A percentile compares a stretch with the other conserved stretches of the same genome.
phyloP scores from a whole-genome alignment of 2,113 vertebrate genomes.

The Osmerus eperlanus region DNA sequence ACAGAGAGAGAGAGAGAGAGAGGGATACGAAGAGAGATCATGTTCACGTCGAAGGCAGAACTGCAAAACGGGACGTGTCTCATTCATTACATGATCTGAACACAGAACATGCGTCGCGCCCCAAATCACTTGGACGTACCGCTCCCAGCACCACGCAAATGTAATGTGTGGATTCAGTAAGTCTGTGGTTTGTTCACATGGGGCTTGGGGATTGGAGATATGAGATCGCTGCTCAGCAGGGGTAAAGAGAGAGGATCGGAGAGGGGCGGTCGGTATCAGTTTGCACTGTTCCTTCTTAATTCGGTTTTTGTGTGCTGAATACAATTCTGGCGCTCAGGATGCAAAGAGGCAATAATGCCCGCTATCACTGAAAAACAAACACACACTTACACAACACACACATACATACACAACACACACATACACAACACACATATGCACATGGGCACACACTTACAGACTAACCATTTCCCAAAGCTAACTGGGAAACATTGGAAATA shows the following conservation, averaged over 20 bases:
- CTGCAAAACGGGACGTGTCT: no score
- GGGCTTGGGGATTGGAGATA: not conserved
- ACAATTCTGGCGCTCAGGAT: slow-evolving; percentile 6
- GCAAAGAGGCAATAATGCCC: slow-evolving; percentile 2
- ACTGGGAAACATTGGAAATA: not conserved
- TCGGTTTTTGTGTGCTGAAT: slow-evolving; percentile 3
- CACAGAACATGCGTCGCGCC: no score
- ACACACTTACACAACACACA: not conserved
- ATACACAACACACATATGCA: not conserved
- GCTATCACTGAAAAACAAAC: not conserved
- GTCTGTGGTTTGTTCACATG: no score
- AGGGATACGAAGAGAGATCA: not conserved
- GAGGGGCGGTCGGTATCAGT: not conserved
- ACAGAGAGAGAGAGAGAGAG: not conserved
- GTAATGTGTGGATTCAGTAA: no score
- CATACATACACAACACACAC: not conserved
- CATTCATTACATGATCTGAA: no score
- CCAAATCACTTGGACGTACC: no score
- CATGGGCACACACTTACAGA: not conserved
- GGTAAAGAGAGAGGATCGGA: not conserved
- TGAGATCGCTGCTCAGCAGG: not conserved
- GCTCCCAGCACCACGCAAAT: no score
- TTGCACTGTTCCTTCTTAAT: not conserved
- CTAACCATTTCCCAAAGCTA: slow-evolving; percentile 1
- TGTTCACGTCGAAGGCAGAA: no score